Evolutionary conservation across 2,888 invertebrate species (phyloP).

Genomic region (Argyra leucocephala): DNA sequence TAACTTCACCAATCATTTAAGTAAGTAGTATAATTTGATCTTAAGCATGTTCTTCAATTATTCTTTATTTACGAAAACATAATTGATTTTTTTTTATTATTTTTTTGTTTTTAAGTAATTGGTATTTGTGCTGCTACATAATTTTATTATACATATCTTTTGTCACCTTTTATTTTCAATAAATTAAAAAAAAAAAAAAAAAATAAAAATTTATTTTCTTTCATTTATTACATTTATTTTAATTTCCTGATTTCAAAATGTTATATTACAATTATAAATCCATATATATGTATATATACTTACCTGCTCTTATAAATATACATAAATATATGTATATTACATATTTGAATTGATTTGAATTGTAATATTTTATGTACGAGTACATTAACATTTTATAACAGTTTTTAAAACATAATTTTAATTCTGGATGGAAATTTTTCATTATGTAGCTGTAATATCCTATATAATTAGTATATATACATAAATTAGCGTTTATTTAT

Average conservation of each 20-base stretch:
- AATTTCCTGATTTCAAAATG: neutral
- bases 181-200: no score
- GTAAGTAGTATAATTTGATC: no score
- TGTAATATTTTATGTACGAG: neutral
- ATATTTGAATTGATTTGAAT: neutral
- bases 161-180: neutral
- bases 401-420: no score
- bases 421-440: no score
- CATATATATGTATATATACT: neutral
- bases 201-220: neutral
- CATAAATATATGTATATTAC: neutral
- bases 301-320: neutral
- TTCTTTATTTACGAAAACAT: no score
- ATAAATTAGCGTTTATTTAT: no score
- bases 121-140: neutral
- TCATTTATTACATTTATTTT: neutral
- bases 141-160: no score
- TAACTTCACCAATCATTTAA: no score
- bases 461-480: neutral
- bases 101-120: neutral
- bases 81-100: neutral
- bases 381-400: constrained; percentile 3
- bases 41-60: no score
- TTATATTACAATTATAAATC: neutral
- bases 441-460: neutral